These are phyloP conservation scores for Eubasilissa regina DNA, from an alignment of 1,140 invertebrate genomes.

Conservation along the genomic window DNA sequence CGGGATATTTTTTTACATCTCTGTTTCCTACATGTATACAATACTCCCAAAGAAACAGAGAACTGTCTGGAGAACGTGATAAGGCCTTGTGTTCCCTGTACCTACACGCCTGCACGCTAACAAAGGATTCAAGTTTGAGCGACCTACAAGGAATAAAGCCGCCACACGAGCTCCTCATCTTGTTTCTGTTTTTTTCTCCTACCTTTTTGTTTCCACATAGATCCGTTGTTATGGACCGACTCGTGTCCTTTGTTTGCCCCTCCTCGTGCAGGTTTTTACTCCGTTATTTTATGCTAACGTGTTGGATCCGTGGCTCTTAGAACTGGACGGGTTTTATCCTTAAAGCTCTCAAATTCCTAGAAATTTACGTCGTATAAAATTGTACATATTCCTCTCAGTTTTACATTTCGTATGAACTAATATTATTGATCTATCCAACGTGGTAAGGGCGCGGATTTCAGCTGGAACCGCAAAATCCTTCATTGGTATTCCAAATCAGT, in stretches of 20 bases:
- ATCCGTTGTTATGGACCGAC: slow-evolving; percentile 41
- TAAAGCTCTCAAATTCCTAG: slow-evolving; percentile 6
- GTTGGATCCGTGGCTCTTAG: slow-evolving; percentile 8
- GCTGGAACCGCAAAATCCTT: no score
- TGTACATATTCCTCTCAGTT: no score
- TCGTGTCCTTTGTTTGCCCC: slow-evolving; percentile 36
- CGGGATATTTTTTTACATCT: no score
- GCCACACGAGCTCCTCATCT: slow-evolving; percentile 18
- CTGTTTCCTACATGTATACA: no score
- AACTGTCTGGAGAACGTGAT: slow-evolving; percentile 24
- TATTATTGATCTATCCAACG: no score
- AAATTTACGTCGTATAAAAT: slow-evolving; percentile 17
- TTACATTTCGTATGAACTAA: no score
- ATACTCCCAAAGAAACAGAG: neutral
- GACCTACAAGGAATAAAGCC: slow-evolving; percentile 34
- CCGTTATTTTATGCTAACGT: slow-evolving; percentile 25
- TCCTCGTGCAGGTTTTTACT: slow-evolving; percentile 30
- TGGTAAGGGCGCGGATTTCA: no score
- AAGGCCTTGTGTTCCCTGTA: slow-evolving; percentile 8
- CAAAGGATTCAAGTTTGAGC: slow-evolving; percentile 24
- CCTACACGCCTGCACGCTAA: slow-evolving; percentile 10
- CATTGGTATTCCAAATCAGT: no score
- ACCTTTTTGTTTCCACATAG: slow-evolving; percentile 33
- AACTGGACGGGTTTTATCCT: slow-evolving; percentile 31
- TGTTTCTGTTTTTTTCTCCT: slow-evolving; percentile 19